Base-by-base conservation (phyloP, 2,113 vertebrate genomes). In the Orientallactaga bullata region DNA sequence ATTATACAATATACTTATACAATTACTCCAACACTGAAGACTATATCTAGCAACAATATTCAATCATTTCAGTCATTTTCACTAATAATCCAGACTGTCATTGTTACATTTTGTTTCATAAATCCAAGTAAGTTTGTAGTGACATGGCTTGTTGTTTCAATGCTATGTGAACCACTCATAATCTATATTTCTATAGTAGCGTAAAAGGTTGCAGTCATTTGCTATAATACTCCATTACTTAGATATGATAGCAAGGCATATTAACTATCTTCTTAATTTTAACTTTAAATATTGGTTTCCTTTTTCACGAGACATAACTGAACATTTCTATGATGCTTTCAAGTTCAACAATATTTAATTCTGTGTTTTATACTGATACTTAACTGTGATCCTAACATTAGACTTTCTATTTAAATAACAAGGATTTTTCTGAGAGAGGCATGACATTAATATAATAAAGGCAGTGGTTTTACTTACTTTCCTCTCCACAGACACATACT, bases 401-500 rank as follows among this genome's bases (percentile, higher is more conserved):
- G 85, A 39, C 93, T 95, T 93, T 89, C 92, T 68, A 32, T 1
- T 11, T 74, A 42, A 74, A 74, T 32, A 73, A 26, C 18, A 60
- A 60, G 11, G 13, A 88, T 71, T 58, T 16, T 89, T 8, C 42
- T 3, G 9, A 93, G 21, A 96, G 10, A 23, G 42, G 0, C 15
- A 92, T n/a, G 87, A 51, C 73, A 90, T 30, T 68, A 42, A n/a
- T 35, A 79, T 17, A 95, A 6, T 55, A 82, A 96, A 93, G 61
- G n/a, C 65, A 80, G 51, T 58, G 63, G 72, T 91, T 96, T 86
- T 88, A 99, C 99, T 99, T 98, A 99, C 99, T 99, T 80, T 99
- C 99, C 28, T 99, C 99, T 73, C 99, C 98, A 93, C 98, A 99
- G 71, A 99, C 99, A 11, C 99, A 99, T 66, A 99, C 99, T 23